Evolutionary conservation across 2,888 invertebrate genomes (phyloP).

Genomic region (Dromius quadrimaculatus): DNA sequence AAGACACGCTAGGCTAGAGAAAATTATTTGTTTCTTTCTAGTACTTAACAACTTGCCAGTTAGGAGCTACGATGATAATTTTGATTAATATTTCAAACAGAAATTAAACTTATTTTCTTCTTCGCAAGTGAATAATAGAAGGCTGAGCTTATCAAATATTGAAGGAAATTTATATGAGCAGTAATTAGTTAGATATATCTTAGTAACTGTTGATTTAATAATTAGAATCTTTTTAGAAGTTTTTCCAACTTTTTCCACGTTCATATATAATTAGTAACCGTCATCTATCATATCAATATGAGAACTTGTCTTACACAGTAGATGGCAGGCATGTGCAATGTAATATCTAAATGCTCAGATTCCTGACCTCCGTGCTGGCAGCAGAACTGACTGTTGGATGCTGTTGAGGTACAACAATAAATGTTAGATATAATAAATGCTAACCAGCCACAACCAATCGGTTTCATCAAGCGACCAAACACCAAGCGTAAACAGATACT

Average conservation of each 20-base stretch:
- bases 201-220: conserved; percentile 1
- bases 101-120: neutral
- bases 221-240: no score
- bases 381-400: neutral
- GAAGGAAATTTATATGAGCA: neutral
- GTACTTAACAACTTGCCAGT: conserved; percentile 13
- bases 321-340: conserved; percentile 24
- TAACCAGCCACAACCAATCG: conserved; percentile 42
- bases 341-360: conserved; percentile 31
- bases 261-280: conserved; percentile 27
- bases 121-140: neutral
- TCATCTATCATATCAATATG: conserved; percentile 42
- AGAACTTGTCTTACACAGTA: conserved; percentile 6
- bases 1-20: conserved; percentile 20
- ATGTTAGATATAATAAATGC: conserved; percentile 42
- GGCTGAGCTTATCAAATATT: no score
- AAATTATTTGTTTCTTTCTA: conserved; percentile 28
- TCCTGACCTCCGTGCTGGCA: conserved; percentile 30
- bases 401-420: conserved; percentile 20
- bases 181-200: neutral
- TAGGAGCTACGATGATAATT: conserved; percentile 8
- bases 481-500: conserved; percentile 23
- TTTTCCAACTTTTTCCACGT: no score
- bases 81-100: conserved; percentile 16
- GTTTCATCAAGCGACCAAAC: conserved; percentile 37